These are phyloP conservation scores for Blastomussa wellsi DNA, from an alignment of 92 coral and sea anemone species.

Conservation along the genomic window DNA sequence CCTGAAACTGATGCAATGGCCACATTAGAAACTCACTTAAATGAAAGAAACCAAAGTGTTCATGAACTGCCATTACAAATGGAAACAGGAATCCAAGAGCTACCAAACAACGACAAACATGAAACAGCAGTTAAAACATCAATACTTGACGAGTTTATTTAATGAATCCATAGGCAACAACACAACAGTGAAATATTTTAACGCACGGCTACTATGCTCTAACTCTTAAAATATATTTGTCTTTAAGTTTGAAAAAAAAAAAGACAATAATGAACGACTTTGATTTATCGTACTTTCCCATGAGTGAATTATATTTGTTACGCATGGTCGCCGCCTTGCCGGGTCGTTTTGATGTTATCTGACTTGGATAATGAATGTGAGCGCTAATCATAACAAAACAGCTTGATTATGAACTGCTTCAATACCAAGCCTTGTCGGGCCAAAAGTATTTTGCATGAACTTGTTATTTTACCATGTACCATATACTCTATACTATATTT, in stretches of 20 bases:
- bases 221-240: neutral
- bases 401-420: neutral
- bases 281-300: neutral
- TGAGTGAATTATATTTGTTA: neutral
- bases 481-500: neutral
- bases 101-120: neutral
- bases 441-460: neutral
- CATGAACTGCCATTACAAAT: neutral
- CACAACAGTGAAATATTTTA: neutral
- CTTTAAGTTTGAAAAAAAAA: neutral
- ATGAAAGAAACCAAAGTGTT: neutral
- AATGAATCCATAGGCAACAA: neutral
- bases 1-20: slow-evolving; percentile 1
- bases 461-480: too few species aligned
- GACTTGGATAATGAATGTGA: too few species aligned
- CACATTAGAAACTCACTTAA: neutral
- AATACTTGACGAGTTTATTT: slow-evolving; percentile 42
- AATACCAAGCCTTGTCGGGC: neutral
- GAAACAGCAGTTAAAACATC: slow-evolving; percentile 3
- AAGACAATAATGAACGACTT: neutral
- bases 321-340: neutral
- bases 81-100: neutral
- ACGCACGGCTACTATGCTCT: neutral
- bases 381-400: too few species aligned
- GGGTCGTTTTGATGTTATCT: neutral